Base-by-base conservation (phyloP, 2,797 vertebrate species). In the Heteromormyrus szaboi region DNA sequence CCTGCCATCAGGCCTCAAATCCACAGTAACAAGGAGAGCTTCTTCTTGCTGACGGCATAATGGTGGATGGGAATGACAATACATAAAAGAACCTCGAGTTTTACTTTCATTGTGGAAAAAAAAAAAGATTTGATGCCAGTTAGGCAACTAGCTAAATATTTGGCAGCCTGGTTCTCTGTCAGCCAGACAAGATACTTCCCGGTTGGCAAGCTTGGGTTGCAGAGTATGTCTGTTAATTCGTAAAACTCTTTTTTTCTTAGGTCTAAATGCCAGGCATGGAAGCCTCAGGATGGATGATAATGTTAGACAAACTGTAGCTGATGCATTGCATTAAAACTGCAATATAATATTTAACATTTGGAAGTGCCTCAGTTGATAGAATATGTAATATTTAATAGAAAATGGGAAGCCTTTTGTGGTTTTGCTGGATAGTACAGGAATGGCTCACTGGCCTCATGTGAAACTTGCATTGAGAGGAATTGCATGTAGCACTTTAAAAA, bases 131-230 rank as follows among this genome's bases (percentile, higher is more conserved):
- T 62, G 56, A 59, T 85, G 53, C 46, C 79, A 88, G 50, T 46
- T 84, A 54, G 79, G 88, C 72, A 62, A 72, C 51, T n/a, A 53
- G 29, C 88, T 65, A 68, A 68, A 68, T 33, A 85, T 84, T 88
- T 89, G 44, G 88, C 81, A 85, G 83, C 17, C 44, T 29, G 22
- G 11, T 89, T 85, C 62, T 25, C 41, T 59, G 33, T 89, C 53
- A 89, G 81, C 17, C 54, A 62, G 9, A 14, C 22, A 85, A 17
- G 14, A 59, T 59, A 5, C 53, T 65, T 65, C 46, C 85, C 19
- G 25, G 59, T 86, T 86, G 85, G 53, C 25, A 29, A 33, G 12
- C 3, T 37, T n/a, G 51, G 4, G 1, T 29, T 41, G 50, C 22
- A 65, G 22, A 22, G 14, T 17, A 86, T 14, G 25, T 86, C 22